Percentiles rank a stretch among this genome's conserved stretches.
These are phyloP conservation scores for Criorhina ranunculi DNA, from an alignment of 2,888 invertebrate species.

Conservation along the genomic window DNA sequence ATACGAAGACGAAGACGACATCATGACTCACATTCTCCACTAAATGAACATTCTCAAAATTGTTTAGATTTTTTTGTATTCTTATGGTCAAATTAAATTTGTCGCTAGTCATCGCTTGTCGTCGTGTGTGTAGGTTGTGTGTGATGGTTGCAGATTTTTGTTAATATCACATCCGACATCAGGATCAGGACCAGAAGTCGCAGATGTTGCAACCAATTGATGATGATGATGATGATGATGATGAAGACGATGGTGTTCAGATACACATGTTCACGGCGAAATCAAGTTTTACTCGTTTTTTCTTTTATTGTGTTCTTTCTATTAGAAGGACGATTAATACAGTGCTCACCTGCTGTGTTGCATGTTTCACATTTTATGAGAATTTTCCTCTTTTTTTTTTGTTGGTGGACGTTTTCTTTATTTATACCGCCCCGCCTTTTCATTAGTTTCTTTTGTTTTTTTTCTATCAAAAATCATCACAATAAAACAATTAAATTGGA, in stretches of 20 bases:
- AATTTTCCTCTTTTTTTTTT: slow-evolving; percentile 34
- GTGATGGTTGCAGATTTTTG: slow-evolving; percentile 63
- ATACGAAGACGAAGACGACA: slow-evolving; percentile 41
- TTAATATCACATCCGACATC: slow-evolving; percentile 62
- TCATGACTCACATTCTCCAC: slow-evolving; percentile 74
- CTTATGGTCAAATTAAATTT: slow-evolving; percentile 31
- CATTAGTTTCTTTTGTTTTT: slow-evolving; percentile 36
- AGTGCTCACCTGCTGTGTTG: slow-evolving; percentile 73
- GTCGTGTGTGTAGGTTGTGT: slow-evolving; percentile 65
- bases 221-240: background rate
- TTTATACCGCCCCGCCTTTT: slow-evolving; percentile 58
- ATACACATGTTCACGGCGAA: slow-evolving; percentile 65
- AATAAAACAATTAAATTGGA: slow-evolving; percentile 72
- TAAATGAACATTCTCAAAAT: slow-evolving; percentile 72
- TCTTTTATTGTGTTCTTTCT: slow-evolving; percentile 25
- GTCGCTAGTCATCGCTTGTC: slow-evolving; percentile 2
- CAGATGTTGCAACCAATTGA: slow-evolving; percentile 59
- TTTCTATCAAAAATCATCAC: slow-evolving; percentile 66
- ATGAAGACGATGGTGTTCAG: slow-evolving; percentile 47
- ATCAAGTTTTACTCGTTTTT: slow-evolving; percentile 54
- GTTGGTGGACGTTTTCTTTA: slow-evolving; percentile 35
- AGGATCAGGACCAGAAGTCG: slow-evolving; percentile 52
- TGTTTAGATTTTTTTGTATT: slow-evolving; percentile 67
- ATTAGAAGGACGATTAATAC: slow-evolving; percentile 70
- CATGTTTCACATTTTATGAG: slow-evolving; percentile 73